Conservation (phyloP, 2,888 invertebrate species). For the Saturnia pavonia region DNA sequence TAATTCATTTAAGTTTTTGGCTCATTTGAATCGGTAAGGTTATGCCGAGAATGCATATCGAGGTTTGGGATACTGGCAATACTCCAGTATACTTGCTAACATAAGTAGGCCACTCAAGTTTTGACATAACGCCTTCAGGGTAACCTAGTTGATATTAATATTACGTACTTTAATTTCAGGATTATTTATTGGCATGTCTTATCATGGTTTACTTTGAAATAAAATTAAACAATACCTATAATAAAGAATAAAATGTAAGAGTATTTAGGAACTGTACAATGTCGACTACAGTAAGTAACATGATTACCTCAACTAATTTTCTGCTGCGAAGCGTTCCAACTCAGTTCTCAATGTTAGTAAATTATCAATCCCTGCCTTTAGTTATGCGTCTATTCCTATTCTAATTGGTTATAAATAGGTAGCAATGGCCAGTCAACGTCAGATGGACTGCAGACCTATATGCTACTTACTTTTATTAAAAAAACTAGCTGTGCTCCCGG, state of each 20-base stretch:
- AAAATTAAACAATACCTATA: not conserved
- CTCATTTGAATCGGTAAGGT: constrained; percentile 48
- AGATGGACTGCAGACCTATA: too few species aligned
- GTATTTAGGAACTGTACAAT: not conserved
- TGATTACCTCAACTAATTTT: too few species aligned
- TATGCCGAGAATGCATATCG: constrained; percentile 42
- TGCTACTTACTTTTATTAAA: too few species aligned
- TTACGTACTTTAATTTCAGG: constrained; percentile 30
- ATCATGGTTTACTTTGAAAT: not conserved
- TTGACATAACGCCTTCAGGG: constrained; percentile 49
- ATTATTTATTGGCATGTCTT: constrained; percentile 6
- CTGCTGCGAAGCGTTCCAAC: too few species aligned
- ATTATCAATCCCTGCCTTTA: too few species aligned
- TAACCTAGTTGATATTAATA: constrained; percentile 48
- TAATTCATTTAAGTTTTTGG: constrained; percentile 15
- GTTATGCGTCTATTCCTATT: too few species aligned
- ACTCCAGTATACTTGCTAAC: constrained; percentile 61
- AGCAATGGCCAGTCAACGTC: too few species aligned
- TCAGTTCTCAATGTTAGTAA: too few species aligned
- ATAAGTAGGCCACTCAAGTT: constrained; percentile 64
- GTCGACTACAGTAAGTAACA: too few species aligned
- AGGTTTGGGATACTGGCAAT: constrained; percentile 54
- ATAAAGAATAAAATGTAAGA: not conserved
- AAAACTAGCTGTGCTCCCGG: too few species aligned
- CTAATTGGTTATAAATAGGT: too few species aligned